Percentiles rank a stretch among this genome's conserved stretches.
Conservation (phyloP, 2,888 invertebrate species). For the Heliconius sara region DNA sequence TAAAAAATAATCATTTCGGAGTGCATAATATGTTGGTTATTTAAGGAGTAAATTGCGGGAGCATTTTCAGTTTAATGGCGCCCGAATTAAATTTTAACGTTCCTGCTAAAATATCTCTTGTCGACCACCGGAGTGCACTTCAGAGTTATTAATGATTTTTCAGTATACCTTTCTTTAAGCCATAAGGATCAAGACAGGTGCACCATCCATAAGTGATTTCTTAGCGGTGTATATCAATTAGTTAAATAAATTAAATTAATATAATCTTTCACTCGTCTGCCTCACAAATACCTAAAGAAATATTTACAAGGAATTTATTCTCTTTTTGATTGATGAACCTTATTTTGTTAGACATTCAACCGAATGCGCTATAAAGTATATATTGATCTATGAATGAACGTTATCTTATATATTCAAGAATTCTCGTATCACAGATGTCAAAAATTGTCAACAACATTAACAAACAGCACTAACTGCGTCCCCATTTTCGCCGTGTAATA, state of each 20-base stretch:
- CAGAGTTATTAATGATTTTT: constrained; percentile 36
- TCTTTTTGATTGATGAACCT: not conserved
- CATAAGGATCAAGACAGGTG: constrained; percentile 31
- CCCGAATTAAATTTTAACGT: constrained; percentile 40
- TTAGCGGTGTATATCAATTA: not conserved
- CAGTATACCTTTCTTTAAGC: constrained; percentile 25
- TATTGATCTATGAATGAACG: not conserved
- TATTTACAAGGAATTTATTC: not conserved
- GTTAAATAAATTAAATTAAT: not conserved
- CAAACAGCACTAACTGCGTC: constrained; percentile 34
- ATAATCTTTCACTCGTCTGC: not conserved
- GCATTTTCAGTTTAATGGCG: constrained; percentile 36
- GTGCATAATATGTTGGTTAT: constrained; percentile 42
- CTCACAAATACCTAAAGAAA: not conserved
- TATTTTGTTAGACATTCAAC: not conserved
- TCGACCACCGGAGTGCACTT: constrained; percentile 41
- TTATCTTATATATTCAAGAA: constrained; percentile 8
- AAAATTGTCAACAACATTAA: constrained; percentile 44
- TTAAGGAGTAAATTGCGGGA: constrained; percentile 41
- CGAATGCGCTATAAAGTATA: not conserved
- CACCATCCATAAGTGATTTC: not conserved
- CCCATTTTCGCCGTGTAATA: constrained; percentile 40
- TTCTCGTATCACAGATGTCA: constrained; percentile 20
- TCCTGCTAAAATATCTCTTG: constrained; percentile 40
- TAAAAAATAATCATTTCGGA: constrained; percentile 37